Conservation (phyloP, 2,888 invertebrate genomes). For the Syrista parreyssii region DNA sequence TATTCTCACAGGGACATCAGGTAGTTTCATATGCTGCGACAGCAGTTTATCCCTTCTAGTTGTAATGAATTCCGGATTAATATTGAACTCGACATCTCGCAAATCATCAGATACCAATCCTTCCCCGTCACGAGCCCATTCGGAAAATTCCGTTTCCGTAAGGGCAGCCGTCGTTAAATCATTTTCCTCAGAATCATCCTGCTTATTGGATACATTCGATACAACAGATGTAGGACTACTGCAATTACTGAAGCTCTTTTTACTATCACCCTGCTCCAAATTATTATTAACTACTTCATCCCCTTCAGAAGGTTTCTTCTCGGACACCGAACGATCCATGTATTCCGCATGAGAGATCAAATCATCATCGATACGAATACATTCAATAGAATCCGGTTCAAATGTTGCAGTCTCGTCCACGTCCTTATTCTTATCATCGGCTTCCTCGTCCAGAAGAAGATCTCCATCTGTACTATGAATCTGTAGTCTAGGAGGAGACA, state of each 20-base stretch:
- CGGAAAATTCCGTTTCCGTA: conserved; percentile 89
- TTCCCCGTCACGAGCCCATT: conserved; percentile 87
- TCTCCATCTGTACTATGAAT: conserved; percentile 80
- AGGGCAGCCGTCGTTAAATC: conserved; percentile 79
- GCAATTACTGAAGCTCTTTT: conserved; percentile 64
- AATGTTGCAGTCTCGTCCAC: conserved; percentile 39
- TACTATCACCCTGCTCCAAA: conserved; percentile 39
- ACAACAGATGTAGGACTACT: conserved; percentile 70
- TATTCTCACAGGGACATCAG: conserved; percentile 39
- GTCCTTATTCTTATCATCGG: conserved; percentile 38
- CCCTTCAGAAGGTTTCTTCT: conserved; percentile 45
- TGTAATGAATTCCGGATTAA: conserved; percentile 67
- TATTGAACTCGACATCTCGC: conserved; percentile 73
- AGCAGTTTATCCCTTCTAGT: conserved; percentile 44
- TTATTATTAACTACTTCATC: conserved; percentile 54
- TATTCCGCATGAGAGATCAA: conserved; percentile 41
- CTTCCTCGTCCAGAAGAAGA: conserved; percentile 67
- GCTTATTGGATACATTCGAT: conserved; percentile 48
- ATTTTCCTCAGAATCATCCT: conserved; percentile 73
- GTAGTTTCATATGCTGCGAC: conserved; percentile 19
- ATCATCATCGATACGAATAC: conserved; percentile 23
- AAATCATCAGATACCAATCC: conserved; percentile 78
- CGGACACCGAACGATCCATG: conserved; percentile 65
- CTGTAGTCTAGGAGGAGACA: conserved; percentile 77
- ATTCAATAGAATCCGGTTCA: conserved; percentile 63